Evolutionary conservation across 2,888 invertebrate species (phyloP), one percentile per base, ranked within the genome.

Genomic region (Brenthis ino): DNA sequence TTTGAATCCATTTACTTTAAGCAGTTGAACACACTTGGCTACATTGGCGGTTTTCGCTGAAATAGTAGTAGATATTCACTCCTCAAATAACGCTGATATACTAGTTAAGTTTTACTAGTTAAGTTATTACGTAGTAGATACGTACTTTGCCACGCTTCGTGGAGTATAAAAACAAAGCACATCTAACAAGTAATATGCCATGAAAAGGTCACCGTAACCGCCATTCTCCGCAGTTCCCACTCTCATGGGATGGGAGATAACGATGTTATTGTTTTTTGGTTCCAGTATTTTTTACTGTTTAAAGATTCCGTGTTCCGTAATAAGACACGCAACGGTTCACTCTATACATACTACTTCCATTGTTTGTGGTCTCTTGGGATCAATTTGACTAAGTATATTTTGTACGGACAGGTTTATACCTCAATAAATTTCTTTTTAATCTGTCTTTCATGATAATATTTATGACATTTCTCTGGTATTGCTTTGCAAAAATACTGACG

Each of bases 211-310:
- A 54, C 8, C 4, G 54, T 20, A 54, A 50, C 66, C 51, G 64
- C 58, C 53, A 50, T 71, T 71, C 68, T 76, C 72, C 61, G 67
- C 65, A 69, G 72, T 73, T 75, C 73, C 70, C 71, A 75, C 68
- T 63, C 57, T 54, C 79, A 78, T 79, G 79, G 76, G 80, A 80
- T 64, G 61, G 58, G 51, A 56, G 55, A 69, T 70, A 75, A 68
- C 65, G 70, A 69, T 57, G 74, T 70, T 60, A 78, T 80, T 77
- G 79, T 78, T 75, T 74, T 74, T 74, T 69, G 50, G 13, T 66
- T 64, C 57, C 55, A 67, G 67, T 51, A 54, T 67, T 69, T 71
- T 67, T 71, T 61, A 53, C 69, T 51, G 68, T 68, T 68, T 68
- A 73, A 54, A 24, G 69, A 71, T 65, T 72, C 68, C 68, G 65